Conservation (phyloP, 1,140 invertebrate species). For the Prorops nasuta region DNA sequence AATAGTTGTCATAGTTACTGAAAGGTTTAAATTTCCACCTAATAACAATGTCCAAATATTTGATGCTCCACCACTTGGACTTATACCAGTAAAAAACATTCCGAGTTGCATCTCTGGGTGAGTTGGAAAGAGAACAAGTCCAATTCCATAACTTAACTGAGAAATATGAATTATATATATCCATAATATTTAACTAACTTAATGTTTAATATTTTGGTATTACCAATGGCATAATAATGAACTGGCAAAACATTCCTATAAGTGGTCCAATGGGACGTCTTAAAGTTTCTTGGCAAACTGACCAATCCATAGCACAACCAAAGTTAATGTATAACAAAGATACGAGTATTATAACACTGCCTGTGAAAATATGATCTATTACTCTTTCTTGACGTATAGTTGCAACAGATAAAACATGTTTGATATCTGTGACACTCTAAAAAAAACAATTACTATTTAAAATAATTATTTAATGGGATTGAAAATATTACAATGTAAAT, state of each 20-base stretch:
- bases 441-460: slow-evolving; percentile 7
- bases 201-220: slow-evolving; percentile 38
- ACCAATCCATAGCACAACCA: slow-evolving; percentile 85
- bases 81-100: slow-evolving; percentile 87
- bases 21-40: slow-evolving; percentile 85
- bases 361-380: slow-evolving; percentile 76
- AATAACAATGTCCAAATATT: slow-evolving; percentile 92
- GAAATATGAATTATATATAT: slow-evolving; percentile 26
- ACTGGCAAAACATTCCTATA: slow-evolving; percentile 83
- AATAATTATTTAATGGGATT: not conserved
- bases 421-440: slow-evolving; percentile 5
- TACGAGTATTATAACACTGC: slow-evolving; percentile 75
- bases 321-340: slow-evolving; percentile 89
- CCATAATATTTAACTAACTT: slow-evolving; percentile 2
- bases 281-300: slow-evolving; percentile 68
- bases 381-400: slow-evolving; percentile 64
- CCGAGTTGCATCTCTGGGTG: slow-evolving; percentile 75
- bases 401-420: slow-evolving; percentile 54
- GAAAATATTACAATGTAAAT: slow-evolving; percentile 8
- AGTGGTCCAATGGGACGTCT: slow-evolving; percentile 77
- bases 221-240: slow-evolving; percentile 86
- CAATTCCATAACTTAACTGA: slow-evolving; percentile 76
- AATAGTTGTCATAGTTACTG: slow-evolving; percentile 90
- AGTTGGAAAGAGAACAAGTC: slow-evolving; percentile 70
- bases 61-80: slow-evolving; percentile 90